Percentiles rank a stretch among this genome's conserved stretches.
Evolutionary conservation across 2,113 vertebrate species (phyloP).

Genomic region (Elanoides forficatus): DNA sequence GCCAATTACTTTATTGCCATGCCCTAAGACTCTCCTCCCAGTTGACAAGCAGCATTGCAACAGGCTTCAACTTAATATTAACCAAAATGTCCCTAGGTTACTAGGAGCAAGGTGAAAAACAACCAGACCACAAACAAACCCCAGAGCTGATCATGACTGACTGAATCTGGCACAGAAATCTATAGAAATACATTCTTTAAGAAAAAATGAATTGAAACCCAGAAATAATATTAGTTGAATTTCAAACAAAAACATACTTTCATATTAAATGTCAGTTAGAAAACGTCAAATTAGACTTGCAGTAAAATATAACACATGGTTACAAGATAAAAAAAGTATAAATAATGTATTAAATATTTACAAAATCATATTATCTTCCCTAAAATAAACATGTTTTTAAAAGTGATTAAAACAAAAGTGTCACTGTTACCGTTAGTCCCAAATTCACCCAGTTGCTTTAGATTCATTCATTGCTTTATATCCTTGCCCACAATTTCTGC

Average conservation of each 20-base stretch:
- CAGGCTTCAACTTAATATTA: not conserved
- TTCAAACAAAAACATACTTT: not conserved
- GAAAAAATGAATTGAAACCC: not conserved
- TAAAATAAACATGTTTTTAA: not conserved
- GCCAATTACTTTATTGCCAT: not conserved
- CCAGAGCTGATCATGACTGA: not conserved
- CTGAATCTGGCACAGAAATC: not conserved
- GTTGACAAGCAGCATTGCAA: accelerated
- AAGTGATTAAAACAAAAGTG: not conserved
- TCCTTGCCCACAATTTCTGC: not conserved
- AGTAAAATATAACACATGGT: not conserved
- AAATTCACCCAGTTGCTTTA: not conserved
- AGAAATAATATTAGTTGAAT: not conserved
- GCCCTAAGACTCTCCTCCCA: not conserved
- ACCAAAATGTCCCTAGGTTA: not conserved
- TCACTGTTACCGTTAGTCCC: not conserved
- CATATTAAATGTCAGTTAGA: not conserved
- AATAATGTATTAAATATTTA: not conserved
- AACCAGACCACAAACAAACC: not conserved
- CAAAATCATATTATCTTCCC: not conserved
- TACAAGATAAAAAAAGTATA: not conserved
- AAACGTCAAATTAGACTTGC: not conserved
- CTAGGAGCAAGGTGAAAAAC: not conserved
- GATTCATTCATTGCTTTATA: not conserved
- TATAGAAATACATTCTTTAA: not conserved